Evolutionary conservation across 2,113 vertebrate species (phyloP).

Genomic region (Bucco capensis): DNA sequence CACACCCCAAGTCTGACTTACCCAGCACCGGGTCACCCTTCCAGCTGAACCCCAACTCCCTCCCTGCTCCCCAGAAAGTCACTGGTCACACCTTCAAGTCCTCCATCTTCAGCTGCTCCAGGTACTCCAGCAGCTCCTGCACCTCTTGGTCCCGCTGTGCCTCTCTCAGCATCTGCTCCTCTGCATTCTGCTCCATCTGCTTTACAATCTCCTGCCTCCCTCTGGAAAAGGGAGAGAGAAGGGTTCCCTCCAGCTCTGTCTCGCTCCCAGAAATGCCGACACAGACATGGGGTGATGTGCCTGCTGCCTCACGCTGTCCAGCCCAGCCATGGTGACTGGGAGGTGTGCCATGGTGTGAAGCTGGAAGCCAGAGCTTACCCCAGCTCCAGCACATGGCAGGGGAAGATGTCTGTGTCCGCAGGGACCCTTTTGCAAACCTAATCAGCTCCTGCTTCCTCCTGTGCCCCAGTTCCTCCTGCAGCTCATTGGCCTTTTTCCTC

Average conservation of each 20-base stretch:
- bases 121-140: slow-evolving; percentile 68
- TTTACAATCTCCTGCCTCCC: slow-evolving; percentile 77
- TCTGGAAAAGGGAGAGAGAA: slow-evolving; percentile 46
- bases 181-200: slow-evolving; percentile 80
- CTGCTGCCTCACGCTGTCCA: neutral
- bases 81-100: slow-evolving; percentile 74
- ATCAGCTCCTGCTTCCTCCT: slow-evolving; percentile 76
- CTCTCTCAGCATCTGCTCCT: slow-evolving; percentile 67
- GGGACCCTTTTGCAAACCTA: slow-evolving; percentile 26
- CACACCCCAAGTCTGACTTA: no score
- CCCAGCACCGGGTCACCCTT: neutral
- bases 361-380: rapidly evolving
- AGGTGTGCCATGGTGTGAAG: rapidly evolving
- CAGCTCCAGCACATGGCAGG: neutral
- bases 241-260: neutral
- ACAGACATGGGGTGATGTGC: rapidly evolving
- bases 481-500: slow-evolving; percentile 72
- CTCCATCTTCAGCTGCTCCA: slow-evolving; percentile 78
- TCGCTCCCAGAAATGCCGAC: neutral
- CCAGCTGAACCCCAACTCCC: neutral
- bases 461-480: slow-evolving; percentile 72
- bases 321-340: no score
- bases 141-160: slow-evolving; percentile 79
- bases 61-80: rapidly evolving
- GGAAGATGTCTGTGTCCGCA: rapidly evolving